Evolutionary conservation across 2,888 invertebrate genomes (phyloP).

Genomic region (Halictus ligatus): DNA sequence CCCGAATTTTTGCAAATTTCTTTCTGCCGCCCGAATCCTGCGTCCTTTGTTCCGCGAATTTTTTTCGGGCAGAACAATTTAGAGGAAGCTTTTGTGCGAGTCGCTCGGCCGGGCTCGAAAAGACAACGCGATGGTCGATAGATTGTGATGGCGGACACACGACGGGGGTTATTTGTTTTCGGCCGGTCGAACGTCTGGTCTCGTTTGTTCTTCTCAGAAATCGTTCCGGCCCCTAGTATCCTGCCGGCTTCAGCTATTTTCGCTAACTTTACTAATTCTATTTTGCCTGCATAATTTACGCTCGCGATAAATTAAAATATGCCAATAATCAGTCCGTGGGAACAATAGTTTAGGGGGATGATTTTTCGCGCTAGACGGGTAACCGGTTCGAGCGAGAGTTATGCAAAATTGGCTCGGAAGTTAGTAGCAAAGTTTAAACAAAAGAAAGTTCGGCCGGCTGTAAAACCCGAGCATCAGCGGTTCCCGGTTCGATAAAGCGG

Average conservation of each 20-base stretch:
- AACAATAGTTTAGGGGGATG: neutral
- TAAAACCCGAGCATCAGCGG: constrained; percentile 30
- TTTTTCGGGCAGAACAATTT: constrained; percentile 14
- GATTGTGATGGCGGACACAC: neutral
- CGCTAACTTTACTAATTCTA: too few relatives aligned
- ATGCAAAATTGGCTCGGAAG: neutral
- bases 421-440: neutral
- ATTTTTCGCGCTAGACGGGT: neutral
- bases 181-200: neutral
- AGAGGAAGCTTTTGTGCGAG: neutral
- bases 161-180: neutral
- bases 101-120: neutral
- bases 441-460: constrained; percentile 6
- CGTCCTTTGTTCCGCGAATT: neutral
- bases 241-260: too few relatives aligned
- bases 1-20: constrained; percentile 29
- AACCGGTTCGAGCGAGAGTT: neutral
- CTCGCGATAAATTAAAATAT: too few relatives aligned
- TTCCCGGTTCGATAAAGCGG: constrained; percentile 48
- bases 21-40: neutral
- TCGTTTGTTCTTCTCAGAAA: neutral
- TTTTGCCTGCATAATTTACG: too few relatives aligned
- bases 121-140: neutral
- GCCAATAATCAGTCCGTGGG: too few relatives aligned
- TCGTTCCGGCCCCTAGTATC: too few relatives aligned